Percentiles rank a stretch among this genome's conserved stretches.
Evolutionary conservation across 2,888 invertebrate species (phyloP).

Genomic region (Drosophila fungiperda): DNA sequence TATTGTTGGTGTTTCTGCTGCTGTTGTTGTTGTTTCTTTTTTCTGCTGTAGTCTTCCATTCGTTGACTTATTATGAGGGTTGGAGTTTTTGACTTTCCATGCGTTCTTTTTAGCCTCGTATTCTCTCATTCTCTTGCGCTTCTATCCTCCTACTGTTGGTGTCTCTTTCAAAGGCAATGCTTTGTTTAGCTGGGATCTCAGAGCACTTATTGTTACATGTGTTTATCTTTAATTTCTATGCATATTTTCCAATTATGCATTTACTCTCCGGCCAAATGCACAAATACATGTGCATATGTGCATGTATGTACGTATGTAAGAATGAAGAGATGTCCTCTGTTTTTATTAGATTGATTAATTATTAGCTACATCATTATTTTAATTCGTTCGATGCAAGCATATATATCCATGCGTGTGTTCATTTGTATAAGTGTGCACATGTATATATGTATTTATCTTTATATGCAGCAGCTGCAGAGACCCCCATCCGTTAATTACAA

Average conservation of each 20-base stretch:
- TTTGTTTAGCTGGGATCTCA: slow-evolving; percentile 72
- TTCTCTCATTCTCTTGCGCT: slow-evolving; percentile 48
- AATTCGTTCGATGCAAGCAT: slow-evolving; percentile 9
- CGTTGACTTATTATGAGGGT: slow-evolving; percentile 76
- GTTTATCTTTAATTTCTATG: slow-evolving; percentile 72
- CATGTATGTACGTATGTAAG: background rate
- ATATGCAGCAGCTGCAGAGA: slow-evolving; percentile 26
- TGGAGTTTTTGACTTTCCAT: slow-evolving; percentile 74
- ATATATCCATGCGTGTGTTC: background rate
- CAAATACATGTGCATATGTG: slow-evolving; percentile 1
- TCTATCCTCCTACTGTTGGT: slow-evolving; percentile 44
- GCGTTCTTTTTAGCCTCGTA: slow-evolving; percentile 59
- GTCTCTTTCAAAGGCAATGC: slow-evolving; percentile 69
- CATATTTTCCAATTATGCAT: slow-evolving; percentile 71
- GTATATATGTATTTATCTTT: slow-evolving; percentile 1
- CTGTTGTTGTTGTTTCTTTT: slow-evolving; percentile 56
- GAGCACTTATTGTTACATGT: slow-evolving; percentile 72
- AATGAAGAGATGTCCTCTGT: slow-evolving; percentile 15
- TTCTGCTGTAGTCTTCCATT: slow-evolving; percentile 72
- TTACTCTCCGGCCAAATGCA: slow-evolving; percentile 26
- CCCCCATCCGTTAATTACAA: slow-evolving; percentile 43
- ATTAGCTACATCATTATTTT: slow-evolving; percentile 26
- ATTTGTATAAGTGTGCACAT: background rate
- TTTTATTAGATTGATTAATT: slow-evolving; percentile 30
- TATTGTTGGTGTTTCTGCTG: slow-evolving; percentile 51